A percentile compares a stretch with the other conserved stretches of the same genome.
Evolutionary conservation across 2,888 invertebrate genomes (phyloP).

Genomic region (Herminia tarsipennalis): DNA sequence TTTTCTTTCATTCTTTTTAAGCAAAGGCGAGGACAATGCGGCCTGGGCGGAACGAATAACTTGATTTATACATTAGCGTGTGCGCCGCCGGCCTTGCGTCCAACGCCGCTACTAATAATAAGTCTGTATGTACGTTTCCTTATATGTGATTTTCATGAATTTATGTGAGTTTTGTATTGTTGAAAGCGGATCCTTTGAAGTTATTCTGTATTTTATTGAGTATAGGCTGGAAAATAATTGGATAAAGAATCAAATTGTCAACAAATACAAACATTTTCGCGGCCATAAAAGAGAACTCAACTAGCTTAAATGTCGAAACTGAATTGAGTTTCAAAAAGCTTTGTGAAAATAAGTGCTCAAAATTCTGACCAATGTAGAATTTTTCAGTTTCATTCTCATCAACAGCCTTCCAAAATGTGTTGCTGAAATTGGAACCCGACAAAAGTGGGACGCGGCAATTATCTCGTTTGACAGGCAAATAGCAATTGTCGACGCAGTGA

Average conservation of each 20-base stretch:
- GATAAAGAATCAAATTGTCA: background rate
- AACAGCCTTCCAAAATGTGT: slow-evolving; percentile 3
- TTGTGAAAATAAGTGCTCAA: background rate
- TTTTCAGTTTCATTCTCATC: slow-evolving; percentile 8
- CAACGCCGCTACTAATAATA: slow-evolving; percentile 44
- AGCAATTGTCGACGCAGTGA: slow-evolving; percentile 4
- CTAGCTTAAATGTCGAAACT: background rate
- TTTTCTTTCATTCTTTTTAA: slow-evolving; percentile 53
- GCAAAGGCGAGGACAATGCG: slow-evolving; percentile 74
- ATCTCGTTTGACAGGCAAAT: slow-evolving; percentile 13
- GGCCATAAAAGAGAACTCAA: background rate
- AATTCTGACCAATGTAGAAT: background rate
- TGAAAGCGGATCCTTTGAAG: slow-evolving; percentile 4
- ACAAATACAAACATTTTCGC: background rate
- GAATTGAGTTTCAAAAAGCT: background rate
- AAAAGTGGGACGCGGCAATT: slow-evolving; percentile 13
- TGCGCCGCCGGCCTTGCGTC: slow-evolving; percentile 58
- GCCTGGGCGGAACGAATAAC: slow-evolving; percentile 78
- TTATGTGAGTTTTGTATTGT: slow-evolving; percentile 12
- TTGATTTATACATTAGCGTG: slow-evolving; percentile 76
- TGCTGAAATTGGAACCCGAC: slow-evolving; percentile 8
- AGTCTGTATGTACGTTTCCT: slow-evolving; percentile 30
- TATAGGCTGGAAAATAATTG: background rate
- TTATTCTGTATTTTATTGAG: background rate
- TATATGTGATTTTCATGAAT: slow-evolving; percentile 36